Conservation (phyloP, 2,888 invertebrate genomes). For the Drosophila diplacantha region DNA sequence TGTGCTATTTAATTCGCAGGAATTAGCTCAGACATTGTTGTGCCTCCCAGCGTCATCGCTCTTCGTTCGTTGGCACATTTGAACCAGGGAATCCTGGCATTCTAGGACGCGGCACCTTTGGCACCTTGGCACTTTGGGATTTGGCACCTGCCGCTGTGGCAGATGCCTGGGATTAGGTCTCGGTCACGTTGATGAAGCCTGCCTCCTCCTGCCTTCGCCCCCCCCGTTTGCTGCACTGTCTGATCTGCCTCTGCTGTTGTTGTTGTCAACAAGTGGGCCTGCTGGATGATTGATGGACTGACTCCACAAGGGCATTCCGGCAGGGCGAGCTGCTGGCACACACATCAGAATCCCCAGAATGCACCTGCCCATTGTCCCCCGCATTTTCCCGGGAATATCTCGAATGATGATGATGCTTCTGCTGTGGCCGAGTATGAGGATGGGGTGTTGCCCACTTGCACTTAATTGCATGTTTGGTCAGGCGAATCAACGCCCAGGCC, state of each 20-base stretch:
- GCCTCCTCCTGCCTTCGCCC: conserved; percentile 1
- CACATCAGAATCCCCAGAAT: conserved; percentile 32
- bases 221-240: conserved; percentile 19
- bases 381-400: conserved; percentile 17
- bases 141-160: conserved; percentile 37
- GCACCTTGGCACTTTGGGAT: conserved; percentile 19
- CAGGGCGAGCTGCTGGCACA: conserved; percentile 23
- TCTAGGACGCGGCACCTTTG: conserved; percentile 1
- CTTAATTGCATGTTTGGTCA: conserved; percentile 68
- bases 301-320: conserved; percentile 25
- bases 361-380: conserved; percentile 30
- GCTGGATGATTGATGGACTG: conserved; percentile 62
- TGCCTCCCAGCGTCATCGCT: background rate
- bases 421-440: conserved; percentile 9
- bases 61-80: background rate
- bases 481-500: conserved; percentile 62
- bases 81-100: conserved; percentile 1
- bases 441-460: conserved; percentile 66
- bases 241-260: conserved; percentile 22
- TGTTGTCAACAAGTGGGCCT: conserved; percentile 54
- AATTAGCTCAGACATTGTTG: conserved; percentile 17
- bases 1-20: conserved; percentile 5
- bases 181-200: conserved; percentile 39
- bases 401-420: conserved; percentile 2
- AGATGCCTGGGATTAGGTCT: conserved; percentile 44